Evolutionary conservation across 1,140 invertebrate species (phyloP), one percentile per base, ranked within the genome.

Genomic region (Drosophila albomicans): DNA sequence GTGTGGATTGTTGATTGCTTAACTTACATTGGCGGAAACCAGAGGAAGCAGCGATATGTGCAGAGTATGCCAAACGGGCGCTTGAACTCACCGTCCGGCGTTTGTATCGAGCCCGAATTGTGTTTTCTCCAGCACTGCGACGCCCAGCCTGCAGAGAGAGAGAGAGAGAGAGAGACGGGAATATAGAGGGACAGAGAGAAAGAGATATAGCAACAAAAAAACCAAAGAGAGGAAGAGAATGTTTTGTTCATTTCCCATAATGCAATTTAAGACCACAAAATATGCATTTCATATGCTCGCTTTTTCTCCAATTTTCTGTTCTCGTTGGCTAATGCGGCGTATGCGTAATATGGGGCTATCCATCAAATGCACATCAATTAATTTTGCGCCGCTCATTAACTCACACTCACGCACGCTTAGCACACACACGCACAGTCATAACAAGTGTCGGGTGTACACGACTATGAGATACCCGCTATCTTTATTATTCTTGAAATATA

Each of bases 1-100:
- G 41, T 43, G 41, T 41, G 38, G 54, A 51, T 46, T 71, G 74
- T 13, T 72, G 70, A 78, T 86, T 76, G 84, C 65, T 79, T 69
- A 78, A 92, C 91, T 92, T 87, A 92, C 91, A 91, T 86, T 58
- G 91, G 91, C 65, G 91, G 91, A 85, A 92, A 92, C 91, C 91
- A 92, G 61, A 92, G 84, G 63, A 92, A 89, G 54, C 91, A 92
- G 45, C 86, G 91, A 90, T 92, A 92, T 78, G 87, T 92, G 78
- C 91, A 92, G 68, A 92, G 78, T 80, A 92, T 92, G 43, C 91
- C 91, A 74, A 91, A 92, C 35, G 91, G 91, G 30, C 91, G 91
- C 78, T 87, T 91, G 56, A 92, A 92, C 75, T 92, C 91, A 20
- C 91, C 91, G 67, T 92, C 91, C 56, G 85, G 91, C 79, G 88